A percentile compares a stretch with the other conserved stretches of the same genome.
Conservation (phyloP, 1,140 invertebrate species). For the Tetramorium simillimum region DNA sequence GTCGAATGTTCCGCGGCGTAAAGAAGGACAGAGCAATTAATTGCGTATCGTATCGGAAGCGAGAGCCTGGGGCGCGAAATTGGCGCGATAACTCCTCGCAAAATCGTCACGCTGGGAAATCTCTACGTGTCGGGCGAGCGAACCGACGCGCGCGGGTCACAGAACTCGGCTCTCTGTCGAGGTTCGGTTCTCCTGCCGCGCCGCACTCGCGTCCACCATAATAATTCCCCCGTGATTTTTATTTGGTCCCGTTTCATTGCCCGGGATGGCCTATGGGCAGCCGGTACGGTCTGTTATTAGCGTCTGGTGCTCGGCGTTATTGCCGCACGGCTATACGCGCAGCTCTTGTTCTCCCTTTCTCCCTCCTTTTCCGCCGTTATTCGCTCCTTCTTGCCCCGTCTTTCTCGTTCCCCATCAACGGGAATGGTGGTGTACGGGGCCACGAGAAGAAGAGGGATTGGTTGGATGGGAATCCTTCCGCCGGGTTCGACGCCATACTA, state of each 20-base stretch:
- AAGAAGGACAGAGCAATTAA: slow-evolving; percentile 69
- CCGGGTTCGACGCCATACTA: slow-evolving; percentile 76
- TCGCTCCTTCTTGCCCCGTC: slow-evolving; percentile 68
- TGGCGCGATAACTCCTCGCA: slow-evolving; percentile 63
- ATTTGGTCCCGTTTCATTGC: slow-evolving; percentile 85
- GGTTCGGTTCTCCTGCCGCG: slow-evolving; percentile 70
- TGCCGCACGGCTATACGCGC: slow-evolving; percentile 81
- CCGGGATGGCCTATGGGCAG: slow-evolving; percentile 85
- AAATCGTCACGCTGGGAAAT: slow-evolving; percentile 68
- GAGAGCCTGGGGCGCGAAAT: slow-evolving; percentile 62
- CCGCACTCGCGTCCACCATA: slow-evolving; percentile 83
- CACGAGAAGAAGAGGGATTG: slow-evolving; percentile 80
- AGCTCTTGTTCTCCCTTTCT: slow-evolving; percentile 74
- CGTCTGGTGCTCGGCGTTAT: slow-evolving; percentile 85
- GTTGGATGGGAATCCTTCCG: slow-evolving; percentile 78
- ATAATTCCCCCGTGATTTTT: slow-evolving; percentile 85
- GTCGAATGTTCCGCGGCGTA: slow-evolving; percentile 41
- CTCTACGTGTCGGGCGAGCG: slow-evolving; percentile 45
- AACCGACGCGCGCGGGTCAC: slow-evolving; percentile 19
- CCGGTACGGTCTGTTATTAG: slow-evolving; percentile 85
- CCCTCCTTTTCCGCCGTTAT: slow-evolving; percentile 54
- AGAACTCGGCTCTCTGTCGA: slow-evolving; percentile 63
- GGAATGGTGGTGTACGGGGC: slow-evolving; percentile 69
- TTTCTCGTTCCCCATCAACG: slow-evolving; percentile 74
- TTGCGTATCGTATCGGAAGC: slow-evolving; percentile 61